Base-by-base conservation (phyloP, 2,888 invertebrate species). In the Heliconius cydno region DNA sequence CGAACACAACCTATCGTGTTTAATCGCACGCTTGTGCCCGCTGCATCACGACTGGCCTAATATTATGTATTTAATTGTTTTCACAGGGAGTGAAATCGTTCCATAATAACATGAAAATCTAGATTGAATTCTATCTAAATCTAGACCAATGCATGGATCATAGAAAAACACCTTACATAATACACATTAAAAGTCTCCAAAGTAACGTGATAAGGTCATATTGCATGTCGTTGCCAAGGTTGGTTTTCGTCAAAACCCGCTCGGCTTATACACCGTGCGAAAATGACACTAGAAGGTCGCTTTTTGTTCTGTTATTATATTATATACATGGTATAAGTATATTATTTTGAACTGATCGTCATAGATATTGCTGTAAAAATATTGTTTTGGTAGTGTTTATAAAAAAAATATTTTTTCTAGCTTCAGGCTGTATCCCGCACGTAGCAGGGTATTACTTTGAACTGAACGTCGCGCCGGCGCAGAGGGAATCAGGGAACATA, bases 201-300 rank as follows among this genome's bases (percentile, higher is more conserved):
- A 25, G 6, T 66, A 25, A 28, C 66, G 65, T 30, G 22, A 41
- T 75, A 66, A 66, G 75, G 65, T 75, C 65, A 46, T 46, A 22
- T 28, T 66, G 66, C 77, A 75, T 82, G 80, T 79, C 78, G 80
- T 30, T 80, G 78, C 74, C 82, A 82, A 82, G 82, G 82, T 74
- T 74, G 73, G 25, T 73, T 77, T 76, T 79, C 71, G 71, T 46
- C 68, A 57, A 74, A 34, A 60, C 38, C 79, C 28, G 57, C 67
- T 67, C 67, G 41, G 70, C 70, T 15, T 3, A 67, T 67, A 73
- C 72, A 60, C 46, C 73, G 76, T 65, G 80, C 78, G 73, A 81
- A 80, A 80, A 78, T 79, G 75, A 78, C 76, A 34, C 52, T n/a
- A 75, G 72, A 81, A 81, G 81, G 81, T 78, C 81, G 68, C 68